These are phyloP conservation scores for Orchestes rusci DNA, from an alignment of 2,888 invertebrate genomes.

Conservation along the genomic window DNA sequence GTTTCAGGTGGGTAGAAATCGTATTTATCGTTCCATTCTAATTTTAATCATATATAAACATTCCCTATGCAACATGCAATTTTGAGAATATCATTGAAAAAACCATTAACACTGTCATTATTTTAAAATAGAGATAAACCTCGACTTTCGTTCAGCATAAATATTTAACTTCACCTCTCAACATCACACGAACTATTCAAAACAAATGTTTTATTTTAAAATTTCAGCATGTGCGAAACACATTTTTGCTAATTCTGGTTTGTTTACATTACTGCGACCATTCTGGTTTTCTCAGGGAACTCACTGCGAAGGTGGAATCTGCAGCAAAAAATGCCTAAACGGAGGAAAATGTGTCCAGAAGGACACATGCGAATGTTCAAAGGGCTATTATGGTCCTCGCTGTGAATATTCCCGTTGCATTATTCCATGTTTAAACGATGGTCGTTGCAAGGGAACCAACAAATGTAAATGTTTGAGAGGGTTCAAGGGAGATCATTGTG, in stretches of 20 bases:
- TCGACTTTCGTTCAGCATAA: no score
- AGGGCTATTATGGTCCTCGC: slow-evolving; percentile 81
- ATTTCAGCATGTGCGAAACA: no score
- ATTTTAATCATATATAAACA: not conserved
- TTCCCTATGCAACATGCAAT: no score
- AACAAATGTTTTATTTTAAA: no score
- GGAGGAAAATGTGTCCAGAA: slow-evolving; percentile 93
- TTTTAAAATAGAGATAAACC: no score
- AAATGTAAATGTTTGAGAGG: slow-evolving; percentile 82
- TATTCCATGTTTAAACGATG: slow-evolving; percentile 86
- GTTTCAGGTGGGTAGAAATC: slow-evolving; percentile 77
- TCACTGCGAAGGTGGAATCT: slow-evolving; percentile 50
- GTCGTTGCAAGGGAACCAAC: slow-evolving; percentile 83
- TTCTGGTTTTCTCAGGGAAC: slow-evolving; percentile 71
- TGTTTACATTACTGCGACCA: no score
- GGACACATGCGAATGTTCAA: slow-evolving; percentile 86
- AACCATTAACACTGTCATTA: not conserved
- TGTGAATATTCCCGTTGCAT: slow-evolving; percentile 73
- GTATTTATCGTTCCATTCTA: no score
- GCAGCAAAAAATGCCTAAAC: slow-evolving; percentile 83
- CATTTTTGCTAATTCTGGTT: no score
- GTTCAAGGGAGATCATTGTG: slow-evolving; percentile 83
- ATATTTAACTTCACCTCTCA: no score
- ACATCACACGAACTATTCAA: no score
- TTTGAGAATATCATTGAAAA: no score